Base-by-base conservation (phyloP, 2,797 vertebrate species). In the Lepilemur septentrionalis region DNA sequence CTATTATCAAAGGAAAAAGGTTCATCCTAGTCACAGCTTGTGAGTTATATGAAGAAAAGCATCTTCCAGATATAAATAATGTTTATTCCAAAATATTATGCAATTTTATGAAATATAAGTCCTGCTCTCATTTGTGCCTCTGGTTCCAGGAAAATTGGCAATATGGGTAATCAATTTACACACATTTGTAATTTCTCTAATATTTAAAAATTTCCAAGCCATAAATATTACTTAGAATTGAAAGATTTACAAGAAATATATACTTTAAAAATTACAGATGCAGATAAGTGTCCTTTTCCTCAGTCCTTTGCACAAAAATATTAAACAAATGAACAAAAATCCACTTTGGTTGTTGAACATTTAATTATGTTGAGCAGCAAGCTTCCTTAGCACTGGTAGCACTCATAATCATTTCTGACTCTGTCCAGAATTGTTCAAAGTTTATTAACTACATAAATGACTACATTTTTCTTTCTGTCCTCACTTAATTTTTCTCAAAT, bases 331-430 rank as follows among this genome's bases (percentile, higher is more conserved):
- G 55, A 84, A 72, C 4, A 46, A 55, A 89, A 72, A 59, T 35
- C 1, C 12, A 23, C 17, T 12, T 43, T 86, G 59, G 17, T 30
- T 73, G 0, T 75, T 59, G 25, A 92, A 86, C 35, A 84, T 69
- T 96, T 93, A 52, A 75, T 94, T 85, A 57, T 18, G 85, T 84
- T 81, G 48, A 84, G 15, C 32, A 90, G n/a, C 22, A 67, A 35
- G 23, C 23, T 78, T 55, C 87, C 67, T 73, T 88, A 76, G 9
- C 14, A 38, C 38, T 75, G 84, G 50, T 67, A 91, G 82, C 20
- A 79, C 3, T 28, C 15, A 61, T 32, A 84, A 69, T 84, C 38
- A 79, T 80, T 88, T 93, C 28, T 43, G 25, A 63, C 17, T 80
- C 23, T 61, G 15, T 43, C 22, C 41, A 70, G 38, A 96, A 63